Evolutionary conservation across 2,888 invertebrate genomes (phyloP).

Genomic region (Zonitis immaculata): DNA sequence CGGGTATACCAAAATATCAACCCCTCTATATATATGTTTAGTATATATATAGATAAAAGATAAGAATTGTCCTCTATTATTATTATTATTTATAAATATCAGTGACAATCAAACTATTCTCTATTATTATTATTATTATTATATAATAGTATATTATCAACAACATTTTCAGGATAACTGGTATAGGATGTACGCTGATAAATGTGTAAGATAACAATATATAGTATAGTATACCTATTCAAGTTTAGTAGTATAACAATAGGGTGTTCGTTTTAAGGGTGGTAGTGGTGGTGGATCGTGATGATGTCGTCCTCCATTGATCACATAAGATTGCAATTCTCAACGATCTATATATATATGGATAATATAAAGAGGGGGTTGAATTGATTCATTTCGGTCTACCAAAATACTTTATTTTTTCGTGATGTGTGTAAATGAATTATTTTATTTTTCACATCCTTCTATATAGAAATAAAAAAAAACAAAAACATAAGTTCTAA

Average conservation of each 20-base stretch:
- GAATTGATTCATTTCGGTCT: conserved; percentile 49
- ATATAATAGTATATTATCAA: no score
- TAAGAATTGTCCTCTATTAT: conserved; percentile 32
- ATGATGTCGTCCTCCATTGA: conserved; percentile 45
- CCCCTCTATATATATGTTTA: no score
- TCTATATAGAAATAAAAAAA: no score
- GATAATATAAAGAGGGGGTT: background rate
- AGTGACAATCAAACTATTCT: conserved; percentile 28
- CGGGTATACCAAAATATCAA: conserved; percentile 34
- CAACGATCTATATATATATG: conserved; percentile 11
- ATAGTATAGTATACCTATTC: background rate
- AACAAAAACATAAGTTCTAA: no score
- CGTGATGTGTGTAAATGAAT: no score
- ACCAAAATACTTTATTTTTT: conserved; percentile 30
- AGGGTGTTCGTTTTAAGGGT: conserved; percentile 27
- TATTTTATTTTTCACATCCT: no score
- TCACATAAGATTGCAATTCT: conserved; percentile 42
- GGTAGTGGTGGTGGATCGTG: conserved; percentile 37
- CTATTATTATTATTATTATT: background rate
- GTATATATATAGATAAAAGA: conserved; percentile 44
- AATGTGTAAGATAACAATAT: conserved; percentile 43
- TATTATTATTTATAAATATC: conserved; percentile 21
- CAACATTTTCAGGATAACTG: conserved; percentile 3
- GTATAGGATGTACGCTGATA: conserved; percentile 36
- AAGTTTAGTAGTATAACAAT: conserved; percentile 31